These are phyloP conservation scores for Aleadryas rufinucha DNA, from an alignment of 2,113 vertebrate genomes.

Conservation along the genomic window DNA sequence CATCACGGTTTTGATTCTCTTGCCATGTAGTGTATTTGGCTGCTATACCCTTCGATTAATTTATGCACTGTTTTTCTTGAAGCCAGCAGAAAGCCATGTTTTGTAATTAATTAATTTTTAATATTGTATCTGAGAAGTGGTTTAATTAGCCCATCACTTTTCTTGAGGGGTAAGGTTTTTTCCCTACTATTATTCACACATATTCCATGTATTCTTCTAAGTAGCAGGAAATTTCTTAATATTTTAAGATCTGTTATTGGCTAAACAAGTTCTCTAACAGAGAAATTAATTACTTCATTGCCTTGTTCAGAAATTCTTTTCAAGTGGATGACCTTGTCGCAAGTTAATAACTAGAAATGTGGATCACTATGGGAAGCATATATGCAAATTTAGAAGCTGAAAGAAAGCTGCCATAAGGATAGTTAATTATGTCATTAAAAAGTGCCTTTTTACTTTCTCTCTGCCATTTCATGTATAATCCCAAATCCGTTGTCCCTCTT, in stretches of 20 bases:
- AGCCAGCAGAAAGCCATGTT: neutral
- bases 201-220: neutral
- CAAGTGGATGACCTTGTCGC: neutral
- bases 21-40: neutral
- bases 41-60: neutral
- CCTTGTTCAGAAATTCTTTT: neutral
- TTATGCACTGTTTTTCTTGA: neutral
- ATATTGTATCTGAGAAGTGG: neutral
- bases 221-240: neutral
- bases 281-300: conserved; percentile 3
- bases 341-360: neutral
- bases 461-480: neutral
- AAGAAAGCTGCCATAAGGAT: neutral
- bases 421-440: neutral
- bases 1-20: neutral
- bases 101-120: conserved; percentile 6
- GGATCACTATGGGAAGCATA: neutral
- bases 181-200: neutral
- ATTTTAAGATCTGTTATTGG: neutral
- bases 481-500: neutral
- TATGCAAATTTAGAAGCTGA: neutral
- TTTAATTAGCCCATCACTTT: neutral
- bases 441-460: neutral
- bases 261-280: neutral
- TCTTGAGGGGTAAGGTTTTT: neutral